Evolutionary conservation across 2,888 invertebrate species (phyloP).

Genomic region (Chrysolina oricalcia): DNA sequence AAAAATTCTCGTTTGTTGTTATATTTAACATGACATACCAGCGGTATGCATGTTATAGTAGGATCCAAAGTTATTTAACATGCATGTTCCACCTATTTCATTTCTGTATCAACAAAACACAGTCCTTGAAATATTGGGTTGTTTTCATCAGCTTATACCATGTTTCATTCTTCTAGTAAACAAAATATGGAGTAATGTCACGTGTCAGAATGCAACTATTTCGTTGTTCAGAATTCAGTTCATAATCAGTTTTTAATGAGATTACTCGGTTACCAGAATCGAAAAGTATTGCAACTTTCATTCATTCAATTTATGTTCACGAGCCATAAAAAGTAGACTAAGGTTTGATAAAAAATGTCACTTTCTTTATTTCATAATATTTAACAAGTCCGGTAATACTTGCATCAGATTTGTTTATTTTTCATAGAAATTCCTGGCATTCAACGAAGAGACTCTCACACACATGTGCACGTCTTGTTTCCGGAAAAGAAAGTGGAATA

Average conservation of each 20-base stretch:
- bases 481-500: constrained; percentile 12
- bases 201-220: constrained; percentile 3
- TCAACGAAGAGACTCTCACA: not conserved
- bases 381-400: constrained; percentile 55
- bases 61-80: too few species aligned
- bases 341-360: constrained; percentile 59
- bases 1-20: too few species aligned
- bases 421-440: constrained; percentile 18
- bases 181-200: not conserved
- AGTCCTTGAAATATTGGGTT: not conserved
- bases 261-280: constrained; percentile 23
- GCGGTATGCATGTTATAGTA: too few species aligned
- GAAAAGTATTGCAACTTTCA: constrained; percentile 53
- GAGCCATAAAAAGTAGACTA: constrained; percentile 58
- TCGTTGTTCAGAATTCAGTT: constrained; percentile 5
- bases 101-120: not conserved
- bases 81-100: too few species aligned
- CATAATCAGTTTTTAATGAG: constrained; percentile 14
- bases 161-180: not conserved
- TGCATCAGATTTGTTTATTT: constrained; percentile 56
- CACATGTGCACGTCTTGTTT: not conserved
- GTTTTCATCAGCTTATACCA: not conserved
- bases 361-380: constrained; percentile 63
- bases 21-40: too few species aligned
- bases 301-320: constrained; percentile 51